Percentiles rank a stretch among this genome's conserved stretches.
Evolutionary conservation across 2,797 vertebrate species (phyloP).

Genomic region (Benthosema pterotum): DNA sequence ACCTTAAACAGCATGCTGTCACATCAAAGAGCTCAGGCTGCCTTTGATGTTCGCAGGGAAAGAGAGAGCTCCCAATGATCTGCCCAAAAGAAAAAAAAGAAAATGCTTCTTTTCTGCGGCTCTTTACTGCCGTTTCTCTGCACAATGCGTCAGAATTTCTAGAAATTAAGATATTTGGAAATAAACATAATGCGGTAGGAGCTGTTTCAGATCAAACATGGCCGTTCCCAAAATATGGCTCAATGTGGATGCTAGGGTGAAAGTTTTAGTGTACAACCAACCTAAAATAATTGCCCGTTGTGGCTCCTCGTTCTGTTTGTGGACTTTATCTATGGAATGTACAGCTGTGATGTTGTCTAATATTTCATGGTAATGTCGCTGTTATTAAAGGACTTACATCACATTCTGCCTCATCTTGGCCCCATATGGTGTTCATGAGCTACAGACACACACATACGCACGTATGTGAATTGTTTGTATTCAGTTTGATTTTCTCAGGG

Average conservation of each 20-base stretch:
- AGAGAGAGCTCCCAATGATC: conserved; percentile 95
- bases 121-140: conserved; percentile 63
- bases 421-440: background rate
- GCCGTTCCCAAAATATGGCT: too few species aligned
- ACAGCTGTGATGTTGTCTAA: conserved; percentile 13
- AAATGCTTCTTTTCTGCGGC: conserved; percentile 83
- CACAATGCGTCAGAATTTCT: conserved; percentile 1
- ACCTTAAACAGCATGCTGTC: conserved; percentile 98
- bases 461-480: too few species aligned
- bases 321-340: too few species aligned
- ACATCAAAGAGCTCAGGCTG: conserved; percentile 91
- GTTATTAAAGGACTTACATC: too few species aligned
- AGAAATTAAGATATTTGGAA: conserved; percentile 22
- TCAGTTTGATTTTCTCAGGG: too few species aligned
- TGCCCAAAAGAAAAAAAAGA: conserved; percentile 86
- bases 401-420: too few species aligned
- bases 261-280: too few species aligned
- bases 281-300: too few species aligned
- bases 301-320: too few species aligned
- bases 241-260: too few species aligned
- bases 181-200: too few species aligned
- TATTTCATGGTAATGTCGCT: conserved; percentile 34
- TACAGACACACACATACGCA: background rate
- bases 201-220: too few species aligned
- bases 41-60: conserved; percentile 93